phyloP scores from a whole-genome alignment of 2,888 invertebrate genomes.

The Phortica okadai region DNA sequence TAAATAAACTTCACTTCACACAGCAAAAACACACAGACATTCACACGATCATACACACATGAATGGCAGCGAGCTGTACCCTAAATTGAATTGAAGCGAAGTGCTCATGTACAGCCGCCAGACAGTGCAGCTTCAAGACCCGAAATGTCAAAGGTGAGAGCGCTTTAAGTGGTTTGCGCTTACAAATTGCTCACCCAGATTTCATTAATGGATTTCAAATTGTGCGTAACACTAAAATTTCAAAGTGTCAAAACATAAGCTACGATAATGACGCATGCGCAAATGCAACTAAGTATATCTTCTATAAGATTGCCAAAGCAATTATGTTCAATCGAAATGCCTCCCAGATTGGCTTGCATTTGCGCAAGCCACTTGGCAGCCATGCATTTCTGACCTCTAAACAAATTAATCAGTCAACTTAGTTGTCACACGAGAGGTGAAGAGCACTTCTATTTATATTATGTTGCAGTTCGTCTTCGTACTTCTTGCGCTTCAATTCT shows the following conservation, averaged over 20 bases:
- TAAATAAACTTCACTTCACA: no score
- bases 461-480: not conserved
- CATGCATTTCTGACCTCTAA: constrained; percentile 16
- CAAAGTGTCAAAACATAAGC: not conserved
- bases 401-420: constrained; percentile 24
- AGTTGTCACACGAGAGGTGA: not conserved
- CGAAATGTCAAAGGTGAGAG: not conserved
- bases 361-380: not conserved
- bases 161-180: no score
- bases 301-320: not conserved
- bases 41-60: not conserved
- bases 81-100: not conserved
- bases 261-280: not conserved
- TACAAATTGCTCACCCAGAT: not conserved
- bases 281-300: not conserved
- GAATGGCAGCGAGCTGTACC: not conserved
- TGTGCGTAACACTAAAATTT: constrained; percentile 13
- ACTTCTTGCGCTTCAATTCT: not conserved
- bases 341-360: not conserved
- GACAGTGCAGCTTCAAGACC: not conserved
- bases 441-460: not conserved
- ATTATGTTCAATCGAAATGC: not conserved
- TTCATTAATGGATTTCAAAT: constrained; percentile 20
- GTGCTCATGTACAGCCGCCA: not conserved
- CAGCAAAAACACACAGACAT: not conserved